Base-by-base conservation (phyloP, 2,888 invertebrate genomes). In the Zhuqinia jingwanae region DNA sequence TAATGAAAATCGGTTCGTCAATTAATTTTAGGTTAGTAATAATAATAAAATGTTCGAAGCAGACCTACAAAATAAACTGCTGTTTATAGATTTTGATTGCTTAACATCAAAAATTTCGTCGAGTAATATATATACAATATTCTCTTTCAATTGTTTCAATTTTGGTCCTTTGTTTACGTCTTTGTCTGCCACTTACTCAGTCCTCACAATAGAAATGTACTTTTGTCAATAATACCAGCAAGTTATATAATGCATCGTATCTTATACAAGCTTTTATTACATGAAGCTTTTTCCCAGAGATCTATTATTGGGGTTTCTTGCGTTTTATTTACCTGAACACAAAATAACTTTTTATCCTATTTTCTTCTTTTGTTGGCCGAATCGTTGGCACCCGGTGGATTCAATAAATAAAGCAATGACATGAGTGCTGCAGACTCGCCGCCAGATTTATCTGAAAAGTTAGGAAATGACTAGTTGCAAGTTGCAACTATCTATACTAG, bases 401-500 rank as follows among this genome's bases (percentile, higher is more conserved):
- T 2, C 27, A 68, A 20, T 47, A 70, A 50, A 47, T 70, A 47
- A 47, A 70, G 70, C 27, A 70, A 1, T 25, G 50, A 70, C 70
- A 47, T 50, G 25, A 25, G 47, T 47, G 8, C 45, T 6, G 10
- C n/a, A 45, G 20, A 22, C 15, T 70, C 50, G 45, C 42, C 3
- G 47, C 22, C 70, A 70, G 70, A 70, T 70, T 70, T 70, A 70
- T 70, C 47, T 27, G 50, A 70, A 70, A 70, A 70, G 70, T 70
- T 70, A n/a, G 70, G 11, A 25, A 25, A 70, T 70, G 70, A 22
- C 22, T 13, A 25, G 25, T 22, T 11, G 45, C 20, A 68, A 20
- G 13, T 22, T 65, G 27, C 36, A 65, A 65, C 17, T 5, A 17
- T 25, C 2, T 17, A 20, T 20, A 30, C 36, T 30, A 63, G 10